A percentile compares a stretch with the other conserved stretches of the same genome.
Evolutionary conservation across 1,140 invertebrate species (phyloP).

Genomic region (Ganaspis sp.): DNA sequence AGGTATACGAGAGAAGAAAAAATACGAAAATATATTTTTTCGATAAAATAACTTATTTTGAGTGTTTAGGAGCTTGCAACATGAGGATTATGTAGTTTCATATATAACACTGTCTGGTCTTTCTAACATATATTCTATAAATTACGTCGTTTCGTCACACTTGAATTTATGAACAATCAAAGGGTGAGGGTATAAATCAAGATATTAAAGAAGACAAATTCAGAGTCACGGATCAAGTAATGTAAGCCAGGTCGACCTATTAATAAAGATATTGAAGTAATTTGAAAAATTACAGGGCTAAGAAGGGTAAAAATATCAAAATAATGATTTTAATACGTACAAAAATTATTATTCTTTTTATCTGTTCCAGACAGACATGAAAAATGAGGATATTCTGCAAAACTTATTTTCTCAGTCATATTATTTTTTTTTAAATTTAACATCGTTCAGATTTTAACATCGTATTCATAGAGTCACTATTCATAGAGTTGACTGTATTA

Average conservation of each 20-base stretch:
- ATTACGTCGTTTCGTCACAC: not conserved
- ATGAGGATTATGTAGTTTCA: not conserved
- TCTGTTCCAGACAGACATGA: too few relatives aligned
- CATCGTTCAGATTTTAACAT: too few relatives aligned
- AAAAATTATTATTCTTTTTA: not conserved
- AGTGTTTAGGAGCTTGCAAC: not conserved
- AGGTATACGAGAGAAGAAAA: too few relatives aligned
- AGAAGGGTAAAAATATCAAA: not conserved
- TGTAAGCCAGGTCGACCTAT: not conserved
- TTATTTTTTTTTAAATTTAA: too few relatives aligned
- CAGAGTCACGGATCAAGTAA: not conserved
- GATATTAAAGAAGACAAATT: slow-evolving; percentile 19
- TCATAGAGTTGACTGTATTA: too few relatives aligned
- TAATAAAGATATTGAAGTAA: slow-evolving; percentile 1
- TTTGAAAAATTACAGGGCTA: not conserved
- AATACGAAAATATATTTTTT: too few relatives aligned
- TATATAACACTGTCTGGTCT: too few relatives aligned
- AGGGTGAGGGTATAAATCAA: not conserved
- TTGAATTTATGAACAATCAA: not conserved
- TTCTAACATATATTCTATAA: not conserved
- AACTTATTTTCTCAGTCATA: too few relatives aligned
- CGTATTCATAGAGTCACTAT: too few relatives aligned
- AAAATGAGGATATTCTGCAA: too few relatives aligned
- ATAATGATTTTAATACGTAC: not conserved
- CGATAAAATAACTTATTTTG: too few relatives aligned